Percentiles rank a stretch among this genome's conserved stretches.
phyloP scores from a whole-genome alignment of 1,140 invertebrate genomes.

The Cherax quadricarinatus region DNA sequence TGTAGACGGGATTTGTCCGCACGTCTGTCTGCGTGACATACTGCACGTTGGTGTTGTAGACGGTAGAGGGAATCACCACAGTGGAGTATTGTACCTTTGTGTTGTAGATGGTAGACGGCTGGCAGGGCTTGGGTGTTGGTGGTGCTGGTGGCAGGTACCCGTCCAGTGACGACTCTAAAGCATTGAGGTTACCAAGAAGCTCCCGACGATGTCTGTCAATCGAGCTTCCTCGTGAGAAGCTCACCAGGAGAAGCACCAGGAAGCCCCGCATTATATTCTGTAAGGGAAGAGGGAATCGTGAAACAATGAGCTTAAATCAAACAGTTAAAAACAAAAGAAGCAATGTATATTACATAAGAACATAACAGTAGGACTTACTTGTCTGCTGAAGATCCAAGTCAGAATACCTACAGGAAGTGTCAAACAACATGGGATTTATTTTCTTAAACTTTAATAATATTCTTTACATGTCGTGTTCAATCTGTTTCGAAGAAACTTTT shows the following conservation, averaged over 20 bases:
- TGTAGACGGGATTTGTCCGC: conserved; percentile 31
- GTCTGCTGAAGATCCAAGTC: not conserved
- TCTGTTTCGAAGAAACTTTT: not conserved
- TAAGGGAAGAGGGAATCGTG: not conserved
- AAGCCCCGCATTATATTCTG: conserved; percentile 36
- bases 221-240: conserved; percentile 1
- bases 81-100: conserved; percentile 59
- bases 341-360: no score
- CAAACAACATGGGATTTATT: not conserved
- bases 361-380: no score
- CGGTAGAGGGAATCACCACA: conserved; percentile 56
- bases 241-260: conserved; percentile 25
- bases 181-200: conserved; percentile 27
- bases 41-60: conserved; percentile 59
- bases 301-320: not conserved
- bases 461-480: not conserved
- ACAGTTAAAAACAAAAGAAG: no score
- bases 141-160: conserved; percentile 47
- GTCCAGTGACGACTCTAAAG: conserved; percentile 23
- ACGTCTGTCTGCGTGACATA: conserved; percentile 47
- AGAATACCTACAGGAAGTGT: not conserved
- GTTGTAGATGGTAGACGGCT: conserved; percentile 48
- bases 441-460: not conserved
- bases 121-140: not conserved
- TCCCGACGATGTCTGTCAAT: conserved; percentile 20